These are phyloP conservation scores for Astyanax mexicanus DNA, from an alignment of 2,797 vertebrate species.

Conservation along the genomic window DNA sequence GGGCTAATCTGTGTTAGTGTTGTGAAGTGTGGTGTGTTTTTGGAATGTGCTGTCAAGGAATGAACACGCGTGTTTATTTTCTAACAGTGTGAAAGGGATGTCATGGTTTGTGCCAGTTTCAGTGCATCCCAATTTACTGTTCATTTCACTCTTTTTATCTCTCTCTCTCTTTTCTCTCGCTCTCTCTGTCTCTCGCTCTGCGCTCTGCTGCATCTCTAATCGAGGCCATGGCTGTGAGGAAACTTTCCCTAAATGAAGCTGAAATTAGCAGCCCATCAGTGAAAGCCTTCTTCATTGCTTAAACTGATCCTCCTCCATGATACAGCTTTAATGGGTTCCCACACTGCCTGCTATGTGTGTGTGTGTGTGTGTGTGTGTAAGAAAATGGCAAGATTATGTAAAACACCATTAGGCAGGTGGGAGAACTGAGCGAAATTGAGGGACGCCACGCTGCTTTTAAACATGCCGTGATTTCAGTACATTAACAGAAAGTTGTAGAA, in stretches of 20 bases:
- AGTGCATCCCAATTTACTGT: not conserved
- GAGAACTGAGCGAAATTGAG: not conserved
- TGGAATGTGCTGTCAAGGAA: not conserved
- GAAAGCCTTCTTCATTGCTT: slow-evolving; percentile 44
- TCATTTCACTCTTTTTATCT: slow-evolving; percentile 5
- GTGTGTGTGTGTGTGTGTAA: slow-evolving; percentile 23
- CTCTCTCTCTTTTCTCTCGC: not conserved
- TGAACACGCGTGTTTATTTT: not conserved
- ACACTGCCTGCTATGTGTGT: slow-evolving; percentile 12
- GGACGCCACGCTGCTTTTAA: no score
- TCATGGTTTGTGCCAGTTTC: slow-evolving; percentile 2
- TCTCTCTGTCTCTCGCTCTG: not conserved
- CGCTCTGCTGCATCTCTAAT: slow-evolving; percentile 49
- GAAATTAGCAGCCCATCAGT: slow-evolving; percentile 57
- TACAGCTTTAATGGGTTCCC: slow-evolving; percentile 26
- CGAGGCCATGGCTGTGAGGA: slow-evolving; percentile 47
- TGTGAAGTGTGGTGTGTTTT: not conserved
- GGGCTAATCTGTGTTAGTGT: slow-evolving; percentile 13
- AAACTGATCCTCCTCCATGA: slow-evolving; percentile 45
- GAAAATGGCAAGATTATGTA: slow-evolving; percentile 3
- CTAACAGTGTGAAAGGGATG: not conserved
- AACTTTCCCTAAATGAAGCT: slow-evolving; percentile 49
- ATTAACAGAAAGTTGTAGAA: not conserved
- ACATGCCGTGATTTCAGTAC: not conserved
- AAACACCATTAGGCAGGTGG: slow-evolving; percentile 23